Evolutionary conservation across 2,113 vertebrate genomes (phyloP).

Genomic region (Mola mola): DNA sequence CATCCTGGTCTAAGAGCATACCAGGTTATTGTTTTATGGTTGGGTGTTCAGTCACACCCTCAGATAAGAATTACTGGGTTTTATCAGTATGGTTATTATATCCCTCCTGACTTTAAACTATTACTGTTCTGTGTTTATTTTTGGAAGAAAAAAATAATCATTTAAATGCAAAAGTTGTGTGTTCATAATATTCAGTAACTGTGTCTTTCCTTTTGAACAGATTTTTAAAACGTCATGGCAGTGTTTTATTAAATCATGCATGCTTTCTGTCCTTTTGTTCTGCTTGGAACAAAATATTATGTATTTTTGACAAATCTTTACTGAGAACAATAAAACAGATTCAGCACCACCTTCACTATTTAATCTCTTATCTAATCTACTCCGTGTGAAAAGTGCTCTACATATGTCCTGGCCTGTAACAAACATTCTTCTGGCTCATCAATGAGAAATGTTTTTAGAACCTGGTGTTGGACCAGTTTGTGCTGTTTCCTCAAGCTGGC

Average conservation of each 20-base stretch:
- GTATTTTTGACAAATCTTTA: slow-evolving; percentile 74
- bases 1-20: slow-evolving; percentile 31
- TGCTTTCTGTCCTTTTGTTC: slow-evolving; percentile 68
- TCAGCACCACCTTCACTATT: slow-evolving; percentile 43
- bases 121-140: slow-evolving; percentile 53
- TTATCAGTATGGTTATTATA: slow-evolving; percentile 74
- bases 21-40: slow-evolving; percentile 34
- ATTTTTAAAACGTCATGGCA: slow-evolving; percentile 71
- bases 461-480: no score
- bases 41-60: slow-evolving; percentile 42
- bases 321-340: slow-evolving; percentile 69
- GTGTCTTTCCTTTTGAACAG: slow-evolving; percentile 58
- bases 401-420: background rate
- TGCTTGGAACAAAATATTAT: slow-evolving; percentile 57
- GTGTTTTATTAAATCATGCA: slow-evolving; percentile 76
- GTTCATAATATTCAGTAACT: slow-evolving; percentile 58
- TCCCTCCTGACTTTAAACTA: slow-evolving; percentile 29
- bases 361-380: background rate
- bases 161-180: slow-evolving; percentile 50
- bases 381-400: background rate
- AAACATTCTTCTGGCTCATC: background rate
- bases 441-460: no score
- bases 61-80: slow-evolving; percentile 68
- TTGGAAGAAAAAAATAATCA: slow-evolving; percentile 13
- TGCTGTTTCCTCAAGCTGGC: no score